A percentile compares a stretch with the other conserved stretches of the same genome.
These are phyloP conservation scores for Arctia plantaginis DNA, from an alignment of 2,888 invertebrate species.

Conservation along the genomic window DNA sequence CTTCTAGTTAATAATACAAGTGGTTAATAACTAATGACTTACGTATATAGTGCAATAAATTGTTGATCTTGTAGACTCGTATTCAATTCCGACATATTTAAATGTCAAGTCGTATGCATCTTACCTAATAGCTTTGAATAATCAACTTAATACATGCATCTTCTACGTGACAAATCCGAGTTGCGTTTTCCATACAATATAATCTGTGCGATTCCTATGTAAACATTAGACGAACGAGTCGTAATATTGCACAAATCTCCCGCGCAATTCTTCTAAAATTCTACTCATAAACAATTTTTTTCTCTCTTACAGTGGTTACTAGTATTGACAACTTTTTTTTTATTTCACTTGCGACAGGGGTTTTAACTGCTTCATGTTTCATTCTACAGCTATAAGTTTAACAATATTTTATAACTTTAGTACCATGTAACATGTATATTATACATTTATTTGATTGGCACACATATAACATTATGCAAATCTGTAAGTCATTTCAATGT, in stretches of 20 bases:
- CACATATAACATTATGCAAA: conserved; percentile 1
- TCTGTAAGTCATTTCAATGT: not conserved
- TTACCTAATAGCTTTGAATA: not conserved
- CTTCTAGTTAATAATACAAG: no score
- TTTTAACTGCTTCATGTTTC: not conserved
- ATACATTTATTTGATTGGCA: not conserved
- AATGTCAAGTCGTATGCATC: not conserved
- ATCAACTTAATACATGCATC: not conserved
- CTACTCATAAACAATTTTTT: not conserved
- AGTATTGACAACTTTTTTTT: not conserved
- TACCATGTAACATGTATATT: not conserved
- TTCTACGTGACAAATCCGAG: not conserved
- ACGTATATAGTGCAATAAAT: no score
- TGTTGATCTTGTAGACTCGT: no score
- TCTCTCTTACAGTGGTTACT: not conserved
- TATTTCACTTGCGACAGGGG: not conserved
- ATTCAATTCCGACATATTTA: not conserved
- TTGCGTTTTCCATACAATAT: not conserved
- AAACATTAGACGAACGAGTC: not conserved
- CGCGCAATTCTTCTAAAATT: not conserved
- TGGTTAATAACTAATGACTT: no score
- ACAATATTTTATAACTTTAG: not conserved
- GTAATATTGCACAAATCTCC: not conserved
- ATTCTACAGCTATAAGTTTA: not conserved
- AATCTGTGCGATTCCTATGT: not conserved